Base-by-base conservation (phyloP, 2,797 vertebrate genomes). In the Esox masquinongy region DNA sequence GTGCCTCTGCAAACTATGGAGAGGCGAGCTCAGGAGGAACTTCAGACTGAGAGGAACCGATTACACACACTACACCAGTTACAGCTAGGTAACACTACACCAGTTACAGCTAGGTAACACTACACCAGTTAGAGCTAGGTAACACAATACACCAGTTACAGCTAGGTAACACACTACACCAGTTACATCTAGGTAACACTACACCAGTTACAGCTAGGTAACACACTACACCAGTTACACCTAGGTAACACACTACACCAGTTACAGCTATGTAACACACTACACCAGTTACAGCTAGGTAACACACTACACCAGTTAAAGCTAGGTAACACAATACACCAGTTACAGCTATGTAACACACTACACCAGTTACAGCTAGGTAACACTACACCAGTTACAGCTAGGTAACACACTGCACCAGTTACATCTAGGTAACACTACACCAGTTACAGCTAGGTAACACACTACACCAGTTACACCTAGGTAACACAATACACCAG, bases 21-120 rank as follows among this genome's bases (percentile, higher is more conserved):
- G 91, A 94, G 95, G 80, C 95, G 93, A 81, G 93, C 94, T 7
- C 94, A 91, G 79, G 95, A 95, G 81, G 94, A 95, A 80, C 87
- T 96, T 67, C 93, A 94, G 79, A 93, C 93, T 43, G 95, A 97
- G 85, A 92, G 93, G 22, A 94, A 95, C 85, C 89, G 93, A 83
- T 91, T 93, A 53, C 95, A 96, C 90, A 95, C 93, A 19, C 93
- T 95, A 87, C 95, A 97, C 88, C 89, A 92, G 59, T 85, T 95
- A 78, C 91, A 96, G 90, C 92, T 94, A 29, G 94, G 94, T 94
- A 94, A 80, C 69, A 17, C 26, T 8, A 9, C 61, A 64, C 12
- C 17, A 12, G n/a, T 43, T 43, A 43, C 39, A 43, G 39, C 39
- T 43, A 43, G 39, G 5, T 43, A 59, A 36, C 63, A 78, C 73